A percentile compares a stretch with the other conserved stretches of the same genome.
Evolutionary conservation across 2,113 vertebrate genomes (phyloP).

Genomic region (Oreochromis niloticus): DNA sequence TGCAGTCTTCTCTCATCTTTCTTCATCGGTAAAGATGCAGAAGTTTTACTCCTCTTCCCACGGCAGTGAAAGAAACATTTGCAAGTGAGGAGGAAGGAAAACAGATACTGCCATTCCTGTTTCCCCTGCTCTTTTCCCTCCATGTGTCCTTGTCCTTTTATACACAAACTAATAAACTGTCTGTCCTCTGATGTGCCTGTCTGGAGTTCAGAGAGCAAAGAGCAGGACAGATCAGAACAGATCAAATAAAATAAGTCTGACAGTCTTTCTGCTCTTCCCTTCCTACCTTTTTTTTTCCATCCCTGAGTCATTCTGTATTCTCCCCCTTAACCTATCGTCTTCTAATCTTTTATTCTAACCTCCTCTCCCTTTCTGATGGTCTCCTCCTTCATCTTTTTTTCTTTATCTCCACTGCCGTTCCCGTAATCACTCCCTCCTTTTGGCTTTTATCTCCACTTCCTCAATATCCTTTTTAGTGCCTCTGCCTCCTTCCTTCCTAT

Average conservation of each 20-base stretch:
- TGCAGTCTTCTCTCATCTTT: neutral
- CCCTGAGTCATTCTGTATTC: neutral
- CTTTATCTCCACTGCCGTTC: conserved; percentile 51
- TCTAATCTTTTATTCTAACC: conserved; percentile 46
- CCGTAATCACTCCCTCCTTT: conserved; percentile 61
- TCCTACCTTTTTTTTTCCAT: neutral
- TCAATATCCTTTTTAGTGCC: conserved; percentile 70
- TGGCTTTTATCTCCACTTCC: conserved; percentile 69
- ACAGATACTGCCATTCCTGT: neutral
- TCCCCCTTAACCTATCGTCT: conserved; percentile 18
- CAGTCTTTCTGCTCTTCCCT: neutral
- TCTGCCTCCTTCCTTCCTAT: conserved; percentile 53
- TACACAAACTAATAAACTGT: conserved; percentile 32
- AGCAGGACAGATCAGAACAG: conserved; percentile 2
- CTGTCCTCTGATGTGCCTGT: neutral
- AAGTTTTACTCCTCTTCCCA: conserved; percentile 49
- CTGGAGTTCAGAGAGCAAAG: neutral
- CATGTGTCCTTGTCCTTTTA: neutral
- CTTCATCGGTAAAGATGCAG: neutral
- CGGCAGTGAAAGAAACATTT: neutral
- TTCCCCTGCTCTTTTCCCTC: neutral
- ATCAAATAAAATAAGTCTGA: neutral
- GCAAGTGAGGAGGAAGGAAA: neutral
- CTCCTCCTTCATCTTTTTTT: conserved; percentile 39
- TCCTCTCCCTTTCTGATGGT: conserved; percentile 14